Conservation (phyloP, 1,140 invertebrate genomes). For the Drosophila yakuba region DNA sequence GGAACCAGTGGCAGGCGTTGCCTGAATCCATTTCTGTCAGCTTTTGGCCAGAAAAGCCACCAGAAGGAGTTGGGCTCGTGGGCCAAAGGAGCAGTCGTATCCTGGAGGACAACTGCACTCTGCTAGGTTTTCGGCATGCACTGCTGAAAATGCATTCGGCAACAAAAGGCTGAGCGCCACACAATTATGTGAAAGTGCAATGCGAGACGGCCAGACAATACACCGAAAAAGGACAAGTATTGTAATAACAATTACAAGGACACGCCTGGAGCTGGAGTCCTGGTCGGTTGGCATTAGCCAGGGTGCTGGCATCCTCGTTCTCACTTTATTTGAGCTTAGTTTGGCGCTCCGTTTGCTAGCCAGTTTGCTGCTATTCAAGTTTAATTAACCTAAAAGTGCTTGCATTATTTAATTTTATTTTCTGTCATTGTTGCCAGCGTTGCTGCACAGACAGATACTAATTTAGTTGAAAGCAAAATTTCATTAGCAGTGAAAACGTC, state of each 20-base stretch:
- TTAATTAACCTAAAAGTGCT: conserved; percentile 82
- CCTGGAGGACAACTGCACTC: background rate
- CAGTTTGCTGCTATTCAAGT: conserved; percentile 77
- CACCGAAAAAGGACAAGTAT: conserved; percentile 70
- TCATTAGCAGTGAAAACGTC: conserved; percentile 78
- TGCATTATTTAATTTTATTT: conserved; percentile 83
- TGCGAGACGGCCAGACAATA: conserved; percentile 59
- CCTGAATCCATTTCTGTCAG: conserved; percentile 21
- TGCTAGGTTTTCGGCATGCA: conserved; percentile 53
- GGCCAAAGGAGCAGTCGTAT: conserved; percentile 8
- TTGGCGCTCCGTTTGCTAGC: conserved; percentile 53
- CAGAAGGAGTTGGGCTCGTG: conserved; percentile 4
- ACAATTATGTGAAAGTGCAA: conserved; percentile 79
- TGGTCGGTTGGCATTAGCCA: conserved; percentile 3
- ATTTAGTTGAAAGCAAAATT: conserved; percentile 80
- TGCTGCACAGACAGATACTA: conserved; percentile 53
- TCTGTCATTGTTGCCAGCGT: conserved; percentile 48
- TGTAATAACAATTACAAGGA: conserved; percentile 77
- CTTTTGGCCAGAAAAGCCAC: conserved; percentile 3
- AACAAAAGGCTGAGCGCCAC: conserved; percentile 55
- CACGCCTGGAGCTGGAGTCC: conserved; percentile 47
- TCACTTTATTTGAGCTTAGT: conserved; percentile 64
- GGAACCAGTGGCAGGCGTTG: conserved; percentile 20
- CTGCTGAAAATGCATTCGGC: conserved; percentile 48
- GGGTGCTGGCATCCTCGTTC: conserved; percentile 19